phyloP scores from a whole-genome alignment of 2,797 vertebrate genomes.

The Meda fulgida region DNA sequence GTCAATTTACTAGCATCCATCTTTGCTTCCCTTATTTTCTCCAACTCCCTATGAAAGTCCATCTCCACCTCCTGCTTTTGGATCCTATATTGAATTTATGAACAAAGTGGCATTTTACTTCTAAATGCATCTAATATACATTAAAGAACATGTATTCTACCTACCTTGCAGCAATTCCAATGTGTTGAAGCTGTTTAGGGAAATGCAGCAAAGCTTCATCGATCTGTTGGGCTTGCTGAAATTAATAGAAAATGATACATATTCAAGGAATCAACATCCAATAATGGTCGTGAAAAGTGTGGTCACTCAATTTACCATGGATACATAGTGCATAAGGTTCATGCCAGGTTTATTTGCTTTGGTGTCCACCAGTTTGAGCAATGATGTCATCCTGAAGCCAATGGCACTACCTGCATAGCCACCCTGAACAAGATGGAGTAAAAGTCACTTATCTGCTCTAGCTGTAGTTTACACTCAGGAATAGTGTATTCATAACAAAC shows the following conservation, averaged over 20 bases:
- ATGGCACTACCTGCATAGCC: constrained; percentile 81
- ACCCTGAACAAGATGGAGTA: constrained; percentile 71
- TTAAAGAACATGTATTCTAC: background rate
- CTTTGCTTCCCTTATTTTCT: constrained; percentile 74
- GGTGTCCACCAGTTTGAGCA: constrained; percentile 84
- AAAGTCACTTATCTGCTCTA: constrained; percentile 4
- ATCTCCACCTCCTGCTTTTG: constrained; percentile 77
- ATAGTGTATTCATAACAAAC: background rate
- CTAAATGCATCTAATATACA: background rate
- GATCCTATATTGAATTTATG: constrained; percentile 68
- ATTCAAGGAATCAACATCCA: too few relatives aligned
- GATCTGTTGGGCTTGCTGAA: constrained; percentile 79
- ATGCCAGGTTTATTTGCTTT: constrained; percentile 85
- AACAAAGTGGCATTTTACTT: background rate
- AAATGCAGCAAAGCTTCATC: constrained; percentile 75
- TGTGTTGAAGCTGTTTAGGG: constrained; percentile 73
- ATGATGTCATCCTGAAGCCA: constrained; percentile 83
- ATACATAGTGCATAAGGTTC: constrained; percentile 88
- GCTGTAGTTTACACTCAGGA: background rate
- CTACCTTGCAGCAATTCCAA: constrained; percentile 76
- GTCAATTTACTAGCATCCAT: constrained; percentile 66
- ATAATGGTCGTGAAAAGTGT: background rate
- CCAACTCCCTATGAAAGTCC: constrained; percentile 75
- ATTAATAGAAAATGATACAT: background rate
- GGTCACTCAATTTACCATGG: constrained; percentile 76